Conservation (phyloP, 2,113 vertebrate species). For the Carettochelys insculpta region DNA sequence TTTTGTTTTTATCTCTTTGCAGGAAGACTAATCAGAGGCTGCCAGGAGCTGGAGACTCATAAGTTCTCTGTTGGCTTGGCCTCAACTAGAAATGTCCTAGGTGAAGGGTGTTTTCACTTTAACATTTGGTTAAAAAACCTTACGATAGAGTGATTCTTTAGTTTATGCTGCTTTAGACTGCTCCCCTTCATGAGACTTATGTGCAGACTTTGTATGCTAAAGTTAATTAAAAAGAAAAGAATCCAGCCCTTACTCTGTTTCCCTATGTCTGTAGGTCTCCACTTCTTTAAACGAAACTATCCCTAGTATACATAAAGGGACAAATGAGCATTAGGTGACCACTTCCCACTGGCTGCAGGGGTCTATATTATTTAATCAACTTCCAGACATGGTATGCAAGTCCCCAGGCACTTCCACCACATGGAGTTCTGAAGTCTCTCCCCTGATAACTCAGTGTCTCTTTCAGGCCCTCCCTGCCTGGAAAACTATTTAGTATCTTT, state of each 20-base stretch:
- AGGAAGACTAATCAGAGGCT: background rate
- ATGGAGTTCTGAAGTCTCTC: background rate
- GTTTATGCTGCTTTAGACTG: conserved; percentile 18
- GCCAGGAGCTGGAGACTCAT: background rate
- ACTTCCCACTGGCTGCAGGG: background rate
- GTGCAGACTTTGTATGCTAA: conserved; percentile 10
- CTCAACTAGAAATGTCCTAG: background rate
- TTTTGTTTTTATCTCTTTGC: background rate
- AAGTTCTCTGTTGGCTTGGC: background rate
- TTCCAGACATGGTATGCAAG: background rate
- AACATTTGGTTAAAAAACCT: background rate
- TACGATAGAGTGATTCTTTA: conserved; percentile 27
- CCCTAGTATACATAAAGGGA: background rate
- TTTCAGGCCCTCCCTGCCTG: background rate
- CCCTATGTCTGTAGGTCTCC: background rate
- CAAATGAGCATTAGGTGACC: background rate
- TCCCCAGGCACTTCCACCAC: background rate
- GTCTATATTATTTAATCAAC: background rate
- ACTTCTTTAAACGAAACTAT: background rate
- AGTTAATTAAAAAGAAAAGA: conserved; percentile 43
- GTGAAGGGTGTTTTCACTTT: background rate
- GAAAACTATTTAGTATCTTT: background rate
- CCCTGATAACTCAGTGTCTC: background rate
- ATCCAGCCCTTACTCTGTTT: background rate
- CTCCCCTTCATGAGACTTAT: conserved; percentile 19